Evolutionary conservation across 2,888 invertebrate species (phyloP).

Genomic region (Furcula furcula): DNA sequence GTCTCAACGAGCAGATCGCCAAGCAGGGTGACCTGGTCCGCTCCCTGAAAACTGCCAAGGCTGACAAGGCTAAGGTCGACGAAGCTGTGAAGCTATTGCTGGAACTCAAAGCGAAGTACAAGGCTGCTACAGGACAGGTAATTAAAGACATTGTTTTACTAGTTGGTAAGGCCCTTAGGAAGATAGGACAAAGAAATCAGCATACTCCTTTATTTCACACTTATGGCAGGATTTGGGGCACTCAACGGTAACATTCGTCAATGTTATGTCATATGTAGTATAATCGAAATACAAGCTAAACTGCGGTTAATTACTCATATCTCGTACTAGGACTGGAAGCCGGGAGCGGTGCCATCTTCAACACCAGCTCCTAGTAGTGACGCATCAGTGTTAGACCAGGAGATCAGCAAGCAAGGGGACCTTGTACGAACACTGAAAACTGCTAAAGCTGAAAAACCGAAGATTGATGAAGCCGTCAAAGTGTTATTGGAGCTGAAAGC

Average conservation of each 20-base stretch:
- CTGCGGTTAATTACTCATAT: too few species aligned
- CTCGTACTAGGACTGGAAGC: slow-evolving; percentile 55
- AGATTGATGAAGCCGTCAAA: slow-evolving; percentile 63
- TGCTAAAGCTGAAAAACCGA: slow-evolving; percentile 83
- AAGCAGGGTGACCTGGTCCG: slow-evolving; percentile 86
- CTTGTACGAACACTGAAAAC: slow-evolving; percentile 86
- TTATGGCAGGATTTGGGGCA: too few species aligned
- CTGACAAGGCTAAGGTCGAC: slow-evolving; percentile 60
- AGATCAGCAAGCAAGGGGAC: slow-evolving; percentile 83
- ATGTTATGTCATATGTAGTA: too few species aligned
- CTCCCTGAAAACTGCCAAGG: slow-evolving; percentile 84
- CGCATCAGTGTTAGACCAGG: slow-evolving; percentile 25
- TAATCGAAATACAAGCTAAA: too few species aligned
- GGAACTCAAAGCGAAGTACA: slow-evolving; percentile 88
- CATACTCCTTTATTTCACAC: too few species aligned
- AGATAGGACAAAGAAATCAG: too few species aligned
- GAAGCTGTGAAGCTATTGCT: slow-evolving; percentile 81
- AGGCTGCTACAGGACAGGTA: slow-evolving; percentile 68
- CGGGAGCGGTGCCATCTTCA: slow-evolving; percentile 26
- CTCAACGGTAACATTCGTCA: too few species aligned
- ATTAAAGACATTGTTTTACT: too few species aligned
- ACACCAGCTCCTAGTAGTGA: slow-evolving; percentile 18
- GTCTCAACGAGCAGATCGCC: slow-evolving; percentile 64
- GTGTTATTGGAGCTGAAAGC: slow-evolving; percentile 84
- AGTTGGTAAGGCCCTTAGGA: too few species aligned